Conservation (phyloP, 2,113 vertebrate genomes). For the Recurvirostra avosetta region DNA sequence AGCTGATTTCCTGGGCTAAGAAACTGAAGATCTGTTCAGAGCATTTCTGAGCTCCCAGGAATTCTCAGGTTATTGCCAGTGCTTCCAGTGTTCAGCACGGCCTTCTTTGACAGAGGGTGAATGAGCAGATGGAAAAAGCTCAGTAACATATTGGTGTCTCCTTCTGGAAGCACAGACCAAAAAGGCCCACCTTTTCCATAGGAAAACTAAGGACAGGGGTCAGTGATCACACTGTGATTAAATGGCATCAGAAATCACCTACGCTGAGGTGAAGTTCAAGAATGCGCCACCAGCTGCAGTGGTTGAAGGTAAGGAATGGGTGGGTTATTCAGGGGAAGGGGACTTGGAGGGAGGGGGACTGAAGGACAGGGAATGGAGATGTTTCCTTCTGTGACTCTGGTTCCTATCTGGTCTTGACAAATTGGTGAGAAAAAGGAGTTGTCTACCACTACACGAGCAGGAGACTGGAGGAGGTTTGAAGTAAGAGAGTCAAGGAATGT, state of each 20-base stretch:
- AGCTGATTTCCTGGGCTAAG: not conserved
- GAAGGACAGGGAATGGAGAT: not conserved
- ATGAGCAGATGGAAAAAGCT: not conserved
- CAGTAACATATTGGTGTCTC: not conserved
- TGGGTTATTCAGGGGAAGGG: not conserved
- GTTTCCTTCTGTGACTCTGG: not conserved
- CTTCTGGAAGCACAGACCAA: not conserved
- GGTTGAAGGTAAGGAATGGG: slow-evolving; percentile 24
- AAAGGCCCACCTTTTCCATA: not conserved
- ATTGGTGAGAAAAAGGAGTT: not conserved
- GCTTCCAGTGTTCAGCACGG: not conserved
- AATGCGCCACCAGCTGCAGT: not conserved
- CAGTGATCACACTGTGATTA: not conserved
- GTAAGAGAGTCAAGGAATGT: not conserved
- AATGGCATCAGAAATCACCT: slow-evolving; percentile 63
- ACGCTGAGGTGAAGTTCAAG: slow-evolving; percentile 51
- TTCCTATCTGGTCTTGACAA: not conserved
- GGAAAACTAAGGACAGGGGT: not conserved
- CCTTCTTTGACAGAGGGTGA: not conserved
- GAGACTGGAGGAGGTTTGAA: not conserved
- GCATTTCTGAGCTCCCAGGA: not conserved
- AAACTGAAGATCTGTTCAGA: not conserved
- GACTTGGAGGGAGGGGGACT: not conserved
- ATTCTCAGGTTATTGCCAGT: not conserved
- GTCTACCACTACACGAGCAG: not conserved